Evolutionary conservation across 2,888 invertebrate species (phyloP), one percentile per base, ranked within the genome.

Genomic region (Lithophane socia): DNA sequence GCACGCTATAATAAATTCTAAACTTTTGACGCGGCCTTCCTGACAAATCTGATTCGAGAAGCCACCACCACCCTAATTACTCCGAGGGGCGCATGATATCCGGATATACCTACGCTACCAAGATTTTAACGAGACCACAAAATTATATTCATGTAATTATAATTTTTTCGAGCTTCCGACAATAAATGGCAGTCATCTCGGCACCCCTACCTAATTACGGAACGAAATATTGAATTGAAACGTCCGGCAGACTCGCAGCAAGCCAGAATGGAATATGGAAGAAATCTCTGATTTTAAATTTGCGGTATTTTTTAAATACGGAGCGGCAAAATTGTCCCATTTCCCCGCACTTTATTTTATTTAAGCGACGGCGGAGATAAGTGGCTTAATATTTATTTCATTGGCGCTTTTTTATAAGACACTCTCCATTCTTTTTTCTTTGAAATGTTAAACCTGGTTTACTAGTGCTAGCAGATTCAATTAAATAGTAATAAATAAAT

Each of bases 161-260:
- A 2, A 75, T 86, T 83, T 37, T 84, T 82, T 77, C 66, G 42
- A 70, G 82, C 42, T 81, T 83, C 79, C 83, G 72, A 80, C 84
- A 70, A 16, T 86, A 81, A 86, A 85, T 75, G 76, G 75, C 69
- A 69, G 70, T 47, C 79, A 80, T 84, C 73, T 70, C 80, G 71
- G 75, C 68, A 70, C 75, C 80, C 82, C 73, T 73, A 81, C 75
- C 74, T 69, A 86, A 86, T 87, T 86, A 82, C 71, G 81, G 75
- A 80, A 83, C 73, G 73, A 81, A 82, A 83, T 86, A 86, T 87
- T 82, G 83, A 85, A 86, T 86, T 87, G 82, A 74, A 86, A 82
- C 71, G 87, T 87, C 87, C 85, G 81, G 77, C 68, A 69, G 78
- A 47, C 47, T 64, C 44, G 68, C 60, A 21, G 72, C 52, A 52